Base-by-base conservation (phyloP, 2,113 vertebrate species). In the Gila orcuttii region DNA sequence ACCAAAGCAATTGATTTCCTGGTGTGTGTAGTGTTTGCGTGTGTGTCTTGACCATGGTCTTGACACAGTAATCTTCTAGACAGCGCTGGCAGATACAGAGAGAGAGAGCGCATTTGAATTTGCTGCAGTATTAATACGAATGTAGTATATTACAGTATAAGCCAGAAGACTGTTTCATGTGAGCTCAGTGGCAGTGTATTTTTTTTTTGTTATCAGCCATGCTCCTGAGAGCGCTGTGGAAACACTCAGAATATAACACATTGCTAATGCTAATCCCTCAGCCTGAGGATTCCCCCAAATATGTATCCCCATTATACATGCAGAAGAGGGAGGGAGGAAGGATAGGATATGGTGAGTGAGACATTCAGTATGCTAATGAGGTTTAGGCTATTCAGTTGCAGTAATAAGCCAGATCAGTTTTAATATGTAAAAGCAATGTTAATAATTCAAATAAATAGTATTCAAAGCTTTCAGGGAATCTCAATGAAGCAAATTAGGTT, bases 241-340 rank as follows among this genome's bases (percentile, higher is more conserved):
- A n/a, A n/a, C n/a, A n/a, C 45, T 82, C 11, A 0, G 28, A 36
- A 36, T 82, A n/a, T 39, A 17, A 83, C 47, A 45, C 42, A 9
- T n/a, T 36, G 9, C 42, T 75, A 68, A 75, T 52, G 66, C 74
- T 33, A 66, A 82, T 57, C 39, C n/a, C 75, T 62, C 31, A 33
- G 57, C 68, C 52, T 10, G 59, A 52, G 85, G 76, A 75, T 75
- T 71, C 21, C 31, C 33, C 28, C 59, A 55, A 84, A 19, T 25
- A 74, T 33, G 73, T 59, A 62, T 25, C 55, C 45, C 64, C 50
- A 77, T 45, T 82, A 82, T 66, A 33, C 85, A 86, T 75, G 52
- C 68, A 71, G 42, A n/a, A 4, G 4, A 77, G 36, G 2, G 28
- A 23, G 12, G 57, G 31, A 23, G 85, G 73, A 87, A 47, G 8